Base-by-base conservation (phyloP, 2,113 vertebrate species). In the Ascaphus truei region DNA sequence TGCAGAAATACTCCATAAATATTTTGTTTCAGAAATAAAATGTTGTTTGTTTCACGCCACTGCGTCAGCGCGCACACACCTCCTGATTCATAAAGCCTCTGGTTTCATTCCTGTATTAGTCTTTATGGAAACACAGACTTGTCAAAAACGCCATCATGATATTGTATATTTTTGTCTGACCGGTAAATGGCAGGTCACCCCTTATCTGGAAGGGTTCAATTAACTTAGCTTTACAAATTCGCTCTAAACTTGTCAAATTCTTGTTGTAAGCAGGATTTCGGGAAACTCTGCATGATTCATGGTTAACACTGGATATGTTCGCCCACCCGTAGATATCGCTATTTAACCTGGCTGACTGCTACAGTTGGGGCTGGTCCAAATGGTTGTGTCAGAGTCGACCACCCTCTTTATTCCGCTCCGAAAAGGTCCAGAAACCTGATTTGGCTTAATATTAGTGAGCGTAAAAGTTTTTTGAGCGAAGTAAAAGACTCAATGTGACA, bases 261-360 rank as follows among this genome's bases (percentile, higher is more conserved):
- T 36, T 69, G 30, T 29, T 20, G 39, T 45, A 30, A 36, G 29
- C 6, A 52, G 27, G 41, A 51, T 60, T 52, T 61, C 5, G 7
- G 45, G 56, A 69, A 69, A 69, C 25, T 52, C 43, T 50, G 23
- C 43, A 61, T 69, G 67, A 69, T 61, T 69, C 56, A 61, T 69
- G 57, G 60, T 58, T 69, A 61, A 39, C 52, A 61, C 60, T 69
- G 34, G 61, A 61, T 41, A 61, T 22, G 47, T 34, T 61, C 45
- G 13, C 67, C 52, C 56, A 69, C 52, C 56, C 67, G 52, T 69
- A 34, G 45, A 56, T 69, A 61, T 57, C 57, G 31, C 56, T 69
- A 61, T 61, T 61, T 69, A 52, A 52, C 45, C 67, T 69, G 57
- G 67, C 43, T 16, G 33, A 15, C 33, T 60, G 67, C 67, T 57